Base-by-base conservation (phyloP, 2,113 vertebrate genomes). In the Malurus melanocephalus region DNA sequence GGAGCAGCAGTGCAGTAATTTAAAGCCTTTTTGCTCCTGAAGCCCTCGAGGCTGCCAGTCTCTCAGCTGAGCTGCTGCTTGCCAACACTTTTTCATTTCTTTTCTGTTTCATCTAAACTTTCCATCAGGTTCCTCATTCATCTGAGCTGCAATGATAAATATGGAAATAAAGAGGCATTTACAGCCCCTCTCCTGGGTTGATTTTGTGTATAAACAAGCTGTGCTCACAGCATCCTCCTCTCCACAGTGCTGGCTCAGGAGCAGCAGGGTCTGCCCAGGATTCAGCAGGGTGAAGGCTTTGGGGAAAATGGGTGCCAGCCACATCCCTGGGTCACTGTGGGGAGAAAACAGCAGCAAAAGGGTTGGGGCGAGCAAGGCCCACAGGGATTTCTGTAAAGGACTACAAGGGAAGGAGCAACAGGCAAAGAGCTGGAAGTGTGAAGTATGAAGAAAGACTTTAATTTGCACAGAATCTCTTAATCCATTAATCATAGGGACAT, bases 91-190 rank as follows among this genome's bases (percentile, higher is more conserved):
- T 62, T 81, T 81, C 30, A 65, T 93, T 94, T 87, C 74, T 67
- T 72, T 52, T 72, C 73, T 48, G 35, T 61, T 90, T 92, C 10
- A 21, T 62, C 33, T 89, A 62, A 91, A 85, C 59, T 93, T 94
- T 45, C 49, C 59, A 21, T 48, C 1, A 3, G 32, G 27, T 82
- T 80, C 82, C 68, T 87, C 85, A 79, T 73, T 55, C 72, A 51
- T 87, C 67, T 92, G 76, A 92, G 9, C 43, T 73, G 59, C 30
- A 12, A 19, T 46, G 62, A 85, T 80, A 89, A 87, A 69, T 59
- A 77, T 30, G 30, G 56, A 85, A 94, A 85, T 87, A 76, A 60
- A 72, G 51, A 89, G 79, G 88, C 56, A 77, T 85, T 94, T 79
- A 57, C 16, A 35, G 51, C 32, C 62, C 55, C 32, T 82, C 79